Conservation (phyloP, 2,888 invertebrate genomes). For the Drosophila cyrtoloma region DNA sequence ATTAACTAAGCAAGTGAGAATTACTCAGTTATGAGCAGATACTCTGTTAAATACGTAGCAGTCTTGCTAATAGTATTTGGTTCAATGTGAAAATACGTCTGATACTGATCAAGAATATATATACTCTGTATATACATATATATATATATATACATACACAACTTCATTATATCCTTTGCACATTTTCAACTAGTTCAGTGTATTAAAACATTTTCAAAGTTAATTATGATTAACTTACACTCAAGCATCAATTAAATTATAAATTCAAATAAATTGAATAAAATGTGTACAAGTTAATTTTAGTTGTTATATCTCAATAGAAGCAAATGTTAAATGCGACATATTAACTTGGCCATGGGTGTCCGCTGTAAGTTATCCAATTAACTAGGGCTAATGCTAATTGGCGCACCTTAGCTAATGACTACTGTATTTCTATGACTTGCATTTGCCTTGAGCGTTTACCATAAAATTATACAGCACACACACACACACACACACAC, state of each 20-base stretch:
- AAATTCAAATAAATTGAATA: neutral
- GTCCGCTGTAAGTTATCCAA: conserved; percentile 15
- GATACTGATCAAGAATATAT: too few species aligned
- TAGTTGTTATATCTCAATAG: neutral
- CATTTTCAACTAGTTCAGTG: neutral
- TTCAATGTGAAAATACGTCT: too few species aligned
- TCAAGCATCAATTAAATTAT: neutral
- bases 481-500: neutral
- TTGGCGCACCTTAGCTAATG: conserved; percentile 41
- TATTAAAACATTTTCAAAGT: neutral
- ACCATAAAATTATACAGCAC: conserved; percentile 51
- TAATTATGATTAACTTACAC: neutral
- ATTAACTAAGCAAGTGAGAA: neutral
- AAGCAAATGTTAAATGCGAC: neutral
- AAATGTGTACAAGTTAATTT: neutral
- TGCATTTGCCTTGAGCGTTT: conserved; percentile 54
- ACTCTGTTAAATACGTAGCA: neutral
- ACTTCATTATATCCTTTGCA: neutral
- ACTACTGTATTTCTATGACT: conserved; percentile 37
- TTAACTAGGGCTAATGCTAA: conserved; percentile 51
- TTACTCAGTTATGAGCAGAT: neutral
- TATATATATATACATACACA: neutral
- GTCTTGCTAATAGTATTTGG: neutral
- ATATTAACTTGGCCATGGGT: neutral
- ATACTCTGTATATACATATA: too few species aligned